Evolutionary conservation across 2,888 invertebrate genomes (phyloP), one percentile per base, ranked within the genome.

Genomic region (Cryptocephalus moraei): DNA sequence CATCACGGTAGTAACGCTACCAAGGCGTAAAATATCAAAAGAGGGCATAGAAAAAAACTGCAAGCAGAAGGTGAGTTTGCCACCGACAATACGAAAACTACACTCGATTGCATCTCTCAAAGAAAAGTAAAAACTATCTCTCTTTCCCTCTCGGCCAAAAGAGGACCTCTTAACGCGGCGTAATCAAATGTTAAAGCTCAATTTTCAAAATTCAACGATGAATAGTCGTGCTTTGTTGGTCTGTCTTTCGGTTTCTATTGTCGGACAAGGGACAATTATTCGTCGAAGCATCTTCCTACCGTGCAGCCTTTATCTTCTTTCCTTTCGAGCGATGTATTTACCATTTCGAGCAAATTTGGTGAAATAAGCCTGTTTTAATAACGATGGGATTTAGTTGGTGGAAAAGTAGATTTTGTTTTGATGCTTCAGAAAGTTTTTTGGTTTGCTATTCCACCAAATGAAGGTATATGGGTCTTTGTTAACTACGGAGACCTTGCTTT

Each of bases 171-270:
- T 62, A 60, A 59, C 61, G 55, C 61, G 60, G 43, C 56, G 56
- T 57, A 64, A 64, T 64, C 62, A 63, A 63, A 62, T 59, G 64
- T 61, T 61, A 64, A 62, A 64, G 60, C 63, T 59, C 56, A 63
- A 63, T 62, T 63, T 63, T 55, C 51, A 57, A 54, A 54, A 56
- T 56, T 54, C 45, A 41, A 22, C 44, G 22, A 41, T 54, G 51
- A 54, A 54, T 51, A 45, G 49, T 43, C 36, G 45, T 44, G 49
- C 44, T 49, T 50, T 43, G 48, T 53, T 44, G 49, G 22, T 22
- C 22, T 22, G 22, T 22, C 22, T 22, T 22, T 22, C 22, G 22
- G 22, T 22, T 22, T 52, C 45, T 46, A 41, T 44, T 46, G 44
- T 44, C 49, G 44, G 48, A 52, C 51, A 49, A 51, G 47, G 45